Percentiles rank a stretch among this genome's conserved stretches.
phyloP scores from a whole-genome alignment of 2,888 invertebrate genomes.

The Drosophila formosana region DNA sequence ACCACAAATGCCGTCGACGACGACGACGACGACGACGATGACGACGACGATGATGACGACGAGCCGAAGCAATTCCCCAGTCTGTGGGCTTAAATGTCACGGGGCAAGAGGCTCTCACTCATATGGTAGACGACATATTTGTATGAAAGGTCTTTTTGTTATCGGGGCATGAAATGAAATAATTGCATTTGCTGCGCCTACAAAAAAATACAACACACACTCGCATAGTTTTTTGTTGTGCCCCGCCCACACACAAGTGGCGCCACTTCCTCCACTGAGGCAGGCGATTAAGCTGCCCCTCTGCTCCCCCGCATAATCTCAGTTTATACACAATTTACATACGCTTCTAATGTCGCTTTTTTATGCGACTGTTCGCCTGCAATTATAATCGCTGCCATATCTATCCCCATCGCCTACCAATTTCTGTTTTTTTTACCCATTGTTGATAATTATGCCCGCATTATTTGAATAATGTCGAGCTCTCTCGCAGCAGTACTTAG shows the following conservation, averaged over 20 bases:
- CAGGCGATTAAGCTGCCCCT: conserved; percentile 15
- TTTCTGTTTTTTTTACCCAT: conserved; percentile 35
- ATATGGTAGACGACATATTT: neutral
- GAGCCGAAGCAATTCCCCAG: conserved; percentile 60
- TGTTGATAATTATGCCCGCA: conserved; percentile 69
- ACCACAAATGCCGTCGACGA: conserved; percentile 26
- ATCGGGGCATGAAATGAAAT: conserved; percentile 64
- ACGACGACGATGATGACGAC: conserved; percentile 38
- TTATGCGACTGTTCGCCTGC: conserved; percentile 15
- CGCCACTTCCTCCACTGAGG: conserved; percentile 12
- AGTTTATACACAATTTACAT: conserved; percentile 18
- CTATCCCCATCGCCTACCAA: conserved; percentile 38
- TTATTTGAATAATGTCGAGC: conserved; percentile 36
- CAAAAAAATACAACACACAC: conserved; percentile 32
- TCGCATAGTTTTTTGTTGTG: neutral
- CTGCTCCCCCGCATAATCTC: conserved; percentile 8
- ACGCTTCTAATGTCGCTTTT: conserved; percentile 14
- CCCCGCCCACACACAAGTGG: conserved; percentile 8
- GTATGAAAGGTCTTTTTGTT: conserved; percentile 39
- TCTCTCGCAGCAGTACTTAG: conserved; percentile 4
- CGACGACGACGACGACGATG: conserved; percentile 30
- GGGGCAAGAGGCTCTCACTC: conserved; percentile 20
- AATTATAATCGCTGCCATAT: conserved; percentile 58
- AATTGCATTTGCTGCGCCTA: conserved; percentile 76
- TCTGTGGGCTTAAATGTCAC: conserved; percentile 53